Evolutionary conservation across 1,140 invertebrate genomes (phyloP), one percentile per base, ranked within the genome.

Genomic region (Drosophila varians): DNA sequence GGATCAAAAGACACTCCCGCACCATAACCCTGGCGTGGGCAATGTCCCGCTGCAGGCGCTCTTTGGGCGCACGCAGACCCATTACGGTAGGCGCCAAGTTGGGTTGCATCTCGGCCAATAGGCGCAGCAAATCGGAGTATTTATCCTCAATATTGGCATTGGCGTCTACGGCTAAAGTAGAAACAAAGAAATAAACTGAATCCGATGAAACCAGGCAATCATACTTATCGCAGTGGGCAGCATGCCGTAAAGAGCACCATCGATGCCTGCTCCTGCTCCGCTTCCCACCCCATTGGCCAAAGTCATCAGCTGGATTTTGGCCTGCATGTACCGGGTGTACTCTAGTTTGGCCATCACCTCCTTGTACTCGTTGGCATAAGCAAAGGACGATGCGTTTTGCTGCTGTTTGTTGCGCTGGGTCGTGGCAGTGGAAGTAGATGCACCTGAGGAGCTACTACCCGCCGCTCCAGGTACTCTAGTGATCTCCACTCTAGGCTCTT

Each of bases 311-410:
- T 86, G 76, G 5, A 86, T 52, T 31, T 86, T 77, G 0, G 73
- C 56, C 53, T 87, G 83, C 48, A 82, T 49, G 47, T 68, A 74
- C 42, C 66, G 80, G 12, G 82, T 87, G 38, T 74, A 77, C 56
- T 86, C 82, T 21, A 86, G 26, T 7, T 86, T 86, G 46, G 74
- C 83, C 82, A 86, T 25, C 25, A 87, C 69, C 56, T 82, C 55
- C 26, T 74, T 70, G 26, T 86, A 86, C 28, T 86, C 82, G 14
- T 19, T 82, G 12, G 77, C 77, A n/a, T 77, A 86, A 3, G 36
- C 65, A 0, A 46, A 14, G 1, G 77, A 61, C 5, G 40, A 38
- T 4, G 54, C 26, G 18, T 42, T 57, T 16, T 65, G 64, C 16
- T 78, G 69, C n/a, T 51, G 65, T 6, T 28, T 52, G 21, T 16